Evolutionary conservation across 1,140 invertebrate species (phyloP), one percentile per base, ranked within the genome.

Genomic region (Hestina assimilis): DNA sequence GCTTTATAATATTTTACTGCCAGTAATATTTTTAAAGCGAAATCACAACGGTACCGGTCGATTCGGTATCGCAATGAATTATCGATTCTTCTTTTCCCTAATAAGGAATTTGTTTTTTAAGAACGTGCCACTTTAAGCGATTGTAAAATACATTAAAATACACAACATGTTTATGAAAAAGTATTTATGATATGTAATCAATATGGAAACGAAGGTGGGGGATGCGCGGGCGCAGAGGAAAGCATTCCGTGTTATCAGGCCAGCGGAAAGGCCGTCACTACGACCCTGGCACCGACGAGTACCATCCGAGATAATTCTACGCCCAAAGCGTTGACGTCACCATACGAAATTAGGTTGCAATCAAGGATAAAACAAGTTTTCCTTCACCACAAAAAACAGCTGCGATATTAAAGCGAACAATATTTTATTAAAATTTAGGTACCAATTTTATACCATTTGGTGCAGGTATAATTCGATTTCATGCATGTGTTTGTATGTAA

Each of bases 201-300:
- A 17, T 19, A 35, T 38, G 21, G 12, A 42, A 42, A 20, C 40
- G 19, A 23, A 42, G 40, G 40, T 14, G 12, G 33, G 33, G 40
- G 40, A 14, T 12, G 40, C 40, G 40, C 40, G 40, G 21, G 40
- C 40, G 40, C 40, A 42, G 69, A 65, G 46, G 61, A 72, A 72
- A 75, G 72, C 57, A 59, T 67, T 59, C 63, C 48, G 42, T 38
- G 72, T 77, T 81, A 78, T 79, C 71, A 55, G 54, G 54, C 53
- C 61, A 70, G 68, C 70, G 67, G 63, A 67, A 71, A 72, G 56
- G 60, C 61, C 58, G 64, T 46, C 47, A 42, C 8, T 6, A 52
- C 60, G 72, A 64, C 72, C 75, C 69, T 76, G 79, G 70, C 63
- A 80, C 75, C 69, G 68, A 64, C 73, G 72, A 73, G 73, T 63